Base-by-base conservation (phyloP, 2,113 vertebrate species). In the Hippocampus guttulatus region DNA sequence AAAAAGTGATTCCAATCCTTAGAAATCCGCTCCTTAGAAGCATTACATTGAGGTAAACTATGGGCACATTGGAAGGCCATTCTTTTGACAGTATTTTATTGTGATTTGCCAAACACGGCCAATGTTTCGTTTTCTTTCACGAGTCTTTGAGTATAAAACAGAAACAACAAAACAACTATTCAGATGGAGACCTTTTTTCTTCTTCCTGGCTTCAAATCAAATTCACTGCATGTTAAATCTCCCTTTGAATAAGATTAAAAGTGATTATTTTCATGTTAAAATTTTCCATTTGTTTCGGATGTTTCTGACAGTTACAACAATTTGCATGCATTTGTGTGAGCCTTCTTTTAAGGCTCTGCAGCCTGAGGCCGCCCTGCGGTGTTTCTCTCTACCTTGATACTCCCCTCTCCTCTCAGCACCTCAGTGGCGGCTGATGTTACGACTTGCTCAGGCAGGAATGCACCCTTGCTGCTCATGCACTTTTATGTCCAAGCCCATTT, bases 401-500 rank as follows among this genome's bases (percentile, higher is more conserved):
- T 70, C 78, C 58, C 69, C 33, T 38, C 60, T 63, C 74, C 2
- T 38, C 43, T 64, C 45, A 71, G 64, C 8, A 68, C 79, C 83
- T 88, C 81, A 84, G 89, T 88, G 87, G 80, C 75, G 27, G 66
- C 67, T 84, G 88, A 76, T 90, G 89, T 90, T 83, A 79, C 54
- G 85, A 91, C 92, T 91, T 86, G 91, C 84, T 89, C 64, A 70
- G 49, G 58, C 84, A 86, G 86, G 90, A 92, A 92, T 88, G 90
- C 83, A 64, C 71, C 40, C 87, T 82, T 69, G 81, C 84, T 67
- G 84, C 78, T 88, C 88, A 90, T 91, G 85, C 84, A 84, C 89
- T 90, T 90, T 86, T 82, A 81, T 91, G 89, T 88, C 84, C 72
- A 83, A 82, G 87, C 87, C 90, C 90, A 92, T 90, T 61, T 88